Percentiles rank a stretch among this genome's conserved stretches.
Conservation (phyloP, 2,797 vertebrate genomes). For the Girardinus metallicus region DNA sequence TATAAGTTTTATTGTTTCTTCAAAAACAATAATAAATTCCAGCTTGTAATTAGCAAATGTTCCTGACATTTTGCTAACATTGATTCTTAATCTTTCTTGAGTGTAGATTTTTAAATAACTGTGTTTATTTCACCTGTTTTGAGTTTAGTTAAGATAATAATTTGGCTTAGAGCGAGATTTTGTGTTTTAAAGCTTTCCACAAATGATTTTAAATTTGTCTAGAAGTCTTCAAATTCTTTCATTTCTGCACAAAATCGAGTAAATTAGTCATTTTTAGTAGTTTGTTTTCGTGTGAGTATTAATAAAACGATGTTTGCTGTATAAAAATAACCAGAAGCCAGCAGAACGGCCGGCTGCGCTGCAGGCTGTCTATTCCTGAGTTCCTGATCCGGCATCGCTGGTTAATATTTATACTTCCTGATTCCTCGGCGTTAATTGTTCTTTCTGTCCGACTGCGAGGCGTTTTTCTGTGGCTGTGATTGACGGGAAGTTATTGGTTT, state of each 20-base stretch:
- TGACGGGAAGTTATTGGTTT: slow-evolving; percentile 47
- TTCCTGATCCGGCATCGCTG: background rate
- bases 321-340: background rate
- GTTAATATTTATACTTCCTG: background rate
- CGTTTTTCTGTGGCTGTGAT: slow-evolving; percentile 31
- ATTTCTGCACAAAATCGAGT: background rate
- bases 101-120: background rate
- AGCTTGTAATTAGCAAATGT: too few relatives aligned
- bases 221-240: background rate
- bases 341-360: background rate
- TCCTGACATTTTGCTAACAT: background rate
- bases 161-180: background rate
- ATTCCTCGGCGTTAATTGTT: background rate
- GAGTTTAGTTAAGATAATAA: background rate
- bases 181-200: background rate
- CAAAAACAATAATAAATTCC: background rate
- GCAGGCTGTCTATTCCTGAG: background rate
- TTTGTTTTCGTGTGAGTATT: background rate
- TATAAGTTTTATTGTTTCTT: background rate
- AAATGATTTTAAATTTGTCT: background rate
- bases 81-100: too few relatives aligned
- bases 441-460: background rate
- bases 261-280: background rate
- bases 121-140: background rate
- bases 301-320: background rate